Conservation (phyloP, 2,888 invertebrate genomes). For the Apoda limacodes region DNA sequence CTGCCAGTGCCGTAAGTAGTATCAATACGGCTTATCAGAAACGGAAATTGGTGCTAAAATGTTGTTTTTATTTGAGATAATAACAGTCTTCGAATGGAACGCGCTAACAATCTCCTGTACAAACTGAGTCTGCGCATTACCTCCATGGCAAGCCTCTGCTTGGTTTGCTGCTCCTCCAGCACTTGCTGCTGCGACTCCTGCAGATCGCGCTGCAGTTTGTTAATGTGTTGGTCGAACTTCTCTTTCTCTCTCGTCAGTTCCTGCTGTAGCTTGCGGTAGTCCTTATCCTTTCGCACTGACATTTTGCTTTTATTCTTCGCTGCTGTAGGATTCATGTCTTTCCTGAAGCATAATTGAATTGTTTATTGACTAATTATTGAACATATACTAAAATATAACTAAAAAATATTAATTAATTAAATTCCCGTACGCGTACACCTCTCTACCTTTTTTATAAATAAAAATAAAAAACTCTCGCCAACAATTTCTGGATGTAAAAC, state of each 20-base stretch:
- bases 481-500: no score
- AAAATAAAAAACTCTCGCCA: no score
- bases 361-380: constrained; percentile 1
- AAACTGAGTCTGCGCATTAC: no score
- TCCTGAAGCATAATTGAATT: constrained; percentile 41
- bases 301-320: constrained; percentile 86
- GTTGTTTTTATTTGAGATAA: no score
- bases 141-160: constrained; percentile 91
- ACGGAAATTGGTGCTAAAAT: no score
- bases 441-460: no score
- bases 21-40: no score
- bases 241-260: constrained; percentile 94
- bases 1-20: no score
- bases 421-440: no score
- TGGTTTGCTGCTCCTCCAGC: constrained; percentile 75
- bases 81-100: no score
- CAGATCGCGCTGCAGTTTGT: constrained; percentile 85
- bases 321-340: constrained; percentile 74
- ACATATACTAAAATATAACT: not conserved
- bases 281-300: constrained; percentile 91
- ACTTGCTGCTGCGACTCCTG: constrained; percentile 89
- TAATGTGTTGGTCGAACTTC: constrained; percentile 89
- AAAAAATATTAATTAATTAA: not conserved
- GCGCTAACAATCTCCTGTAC: no score
- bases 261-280: constrained; percentile 93